A percentile compares a stretch with the other conserved stretches of the same genome.
phyloP scores from a whole-genome alignment of 2,113 vertebrate species.

The Psammodynastes pulverulentus region DNA sequence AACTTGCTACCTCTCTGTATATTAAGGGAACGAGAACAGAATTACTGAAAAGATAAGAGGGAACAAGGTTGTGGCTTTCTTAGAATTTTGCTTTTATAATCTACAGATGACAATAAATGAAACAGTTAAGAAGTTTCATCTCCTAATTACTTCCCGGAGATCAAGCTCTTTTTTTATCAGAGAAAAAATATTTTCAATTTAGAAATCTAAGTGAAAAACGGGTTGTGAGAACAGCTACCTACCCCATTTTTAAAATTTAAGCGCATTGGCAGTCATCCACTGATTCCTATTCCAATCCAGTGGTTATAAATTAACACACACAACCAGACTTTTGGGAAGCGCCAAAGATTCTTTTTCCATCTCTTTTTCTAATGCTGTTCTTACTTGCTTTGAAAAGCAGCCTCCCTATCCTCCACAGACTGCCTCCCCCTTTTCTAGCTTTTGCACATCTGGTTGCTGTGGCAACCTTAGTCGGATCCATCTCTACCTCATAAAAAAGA shows the following conservation, averaged over 20 bases:
- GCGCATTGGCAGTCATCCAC: neutral
- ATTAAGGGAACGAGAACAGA: neutral
- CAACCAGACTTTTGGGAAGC: neutral
- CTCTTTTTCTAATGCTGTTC: neutral
- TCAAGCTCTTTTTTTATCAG: neutral
- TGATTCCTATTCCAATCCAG: neutral
- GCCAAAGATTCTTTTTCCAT: neutral
- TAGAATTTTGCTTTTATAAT: neutral
- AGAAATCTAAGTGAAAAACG: neutral
- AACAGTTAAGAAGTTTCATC: neutral
- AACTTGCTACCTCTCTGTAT: neutral
- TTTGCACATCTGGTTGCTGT: conserved; percentile 15
- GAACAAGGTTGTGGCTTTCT: neutral
- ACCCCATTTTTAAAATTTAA: neutral
- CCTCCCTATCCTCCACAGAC: neutral
- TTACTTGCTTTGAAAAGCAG: neutral
- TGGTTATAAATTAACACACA: neutral
- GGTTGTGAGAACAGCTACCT: neutral
- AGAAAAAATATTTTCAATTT: neutral
- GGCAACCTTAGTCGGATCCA: neutral
- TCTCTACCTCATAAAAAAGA: conserved; percentile 19
- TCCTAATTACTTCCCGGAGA: neutral
- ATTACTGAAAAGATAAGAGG: neutral
- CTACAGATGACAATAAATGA: neutral
- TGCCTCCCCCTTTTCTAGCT: neutral